These are phyloP conservation scores for Stictocephala bisonia DNA, from an alignment of 2,888 invertebrate species.

Conservation along the genomic window DNA sequence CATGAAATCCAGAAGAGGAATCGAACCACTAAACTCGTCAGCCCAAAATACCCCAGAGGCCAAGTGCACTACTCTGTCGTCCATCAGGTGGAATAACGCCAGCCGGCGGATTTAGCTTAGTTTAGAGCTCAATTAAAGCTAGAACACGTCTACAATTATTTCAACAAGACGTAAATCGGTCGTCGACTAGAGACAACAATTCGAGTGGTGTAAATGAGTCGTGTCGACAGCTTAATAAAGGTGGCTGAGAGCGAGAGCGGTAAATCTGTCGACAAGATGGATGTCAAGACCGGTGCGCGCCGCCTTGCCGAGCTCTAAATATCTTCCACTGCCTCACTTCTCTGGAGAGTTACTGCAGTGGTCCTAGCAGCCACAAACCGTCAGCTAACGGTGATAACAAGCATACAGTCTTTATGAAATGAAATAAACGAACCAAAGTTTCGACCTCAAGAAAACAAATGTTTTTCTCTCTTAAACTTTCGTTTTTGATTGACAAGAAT, in stretches of 20 bases:
- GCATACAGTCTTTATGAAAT: no score
- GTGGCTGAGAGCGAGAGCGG: constrained; percentile 5
- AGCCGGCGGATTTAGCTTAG: constrained; percentile 21
- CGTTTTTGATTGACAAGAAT: no score
- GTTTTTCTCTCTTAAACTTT: no score
- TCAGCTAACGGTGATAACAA: no score
- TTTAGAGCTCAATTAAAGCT: constrained; percentile 47
- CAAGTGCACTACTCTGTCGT: constrained; percentile 24
- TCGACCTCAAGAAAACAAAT: no score
- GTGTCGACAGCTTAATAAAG: constrained; percentile 40
- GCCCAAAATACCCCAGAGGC: constrained; percentile 17
- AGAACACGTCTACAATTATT: constrained; percentile 45
- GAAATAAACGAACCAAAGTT: no score
- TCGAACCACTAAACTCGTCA: no score
- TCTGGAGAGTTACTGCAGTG: no score
- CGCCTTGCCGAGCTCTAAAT: no score
- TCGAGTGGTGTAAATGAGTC: constrained; percentile 30
- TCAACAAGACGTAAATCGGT: constrained; percentile 42
- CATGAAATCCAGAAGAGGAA: no score
- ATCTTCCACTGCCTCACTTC: no score
- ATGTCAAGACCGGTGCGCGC: constrained; percentile 26
- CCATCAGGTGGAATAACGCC: background rate
- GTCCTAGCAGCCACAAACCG: no score
- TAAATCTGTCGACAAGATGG: constrained; percentile 35
- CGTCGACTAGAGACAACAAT: constrained; percentile 5